phyloP scores from a whole-genome alignment of 2,888 invertebrate species.

The Phrixothrix hirtus region DNA sequence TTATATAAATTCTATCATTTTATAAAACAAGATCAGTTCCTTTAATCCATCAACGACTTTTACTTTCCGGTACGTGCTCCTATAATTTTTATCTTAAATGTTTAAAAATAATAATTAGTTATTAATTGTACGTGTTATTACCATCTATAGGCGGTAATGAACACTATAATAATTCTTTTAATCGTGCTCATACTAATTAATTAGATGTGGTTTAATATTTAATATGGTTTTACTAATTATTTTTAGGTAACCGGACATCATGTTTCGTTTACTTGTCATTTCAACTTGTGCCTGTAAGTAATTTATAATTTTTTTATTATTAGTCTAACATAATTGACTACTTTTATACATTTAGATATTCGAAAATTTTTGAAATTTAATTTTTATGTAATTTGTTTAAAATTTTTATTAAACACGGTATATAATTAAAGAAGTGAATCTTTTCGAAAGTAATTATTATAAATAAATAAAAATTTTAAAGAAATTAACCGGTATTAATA shows the following conservation, averaged over 20 bases:
- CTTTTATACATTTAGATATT: too few species aligned
- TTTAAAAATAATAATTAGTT: too few species aligned
- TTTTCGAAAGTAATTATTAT: not conserved
- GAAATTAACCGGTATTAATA: not conserved
- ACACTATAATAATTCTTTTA: not conserved
- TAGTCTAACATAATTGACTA: too few species aligned
- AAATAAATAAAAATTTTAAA: not conserved
- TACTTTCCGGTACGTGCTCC: slow-evolving; percentile 17
- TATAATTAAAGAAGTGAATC: too few species aligned
- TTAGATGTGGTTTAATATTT: not conserved
- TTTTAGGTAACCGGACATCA: slow-evolving; percentile 16
- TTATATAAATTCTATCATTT: slow-evolving; percentile 27
- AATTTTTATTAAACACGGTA: too few species aligned
- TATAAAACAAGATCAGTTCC: slow-evolving; percentile 9
- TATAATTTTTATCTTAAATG: too few species aligned
- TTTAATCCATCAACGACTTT: slow-evolving; percentile 1
- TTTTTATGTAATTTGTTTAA: too few species aligned
- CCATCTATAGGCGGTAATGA: slow-evolving; percentile 4
- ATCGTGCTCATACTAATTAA: too few species aligned
- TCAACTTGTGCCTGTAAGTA: slow-evolving; percentile 36
- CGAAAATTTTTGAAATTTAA: too few species aligned
- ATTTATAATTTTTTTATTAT: too few species aligned
- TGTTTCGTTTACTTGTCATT: slow-evolving; percentile 32
- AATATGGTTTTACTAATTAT: slow-evolving; percentile 1
- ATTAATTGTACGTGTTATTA: slow-evolving; percentile 2